Evolutionary conservation across 2,113 vertebrate genomes (phyloP), one percentile per base, ranked within the genome.

Genomic region (Ageneiosus marmoratus): DNA sequence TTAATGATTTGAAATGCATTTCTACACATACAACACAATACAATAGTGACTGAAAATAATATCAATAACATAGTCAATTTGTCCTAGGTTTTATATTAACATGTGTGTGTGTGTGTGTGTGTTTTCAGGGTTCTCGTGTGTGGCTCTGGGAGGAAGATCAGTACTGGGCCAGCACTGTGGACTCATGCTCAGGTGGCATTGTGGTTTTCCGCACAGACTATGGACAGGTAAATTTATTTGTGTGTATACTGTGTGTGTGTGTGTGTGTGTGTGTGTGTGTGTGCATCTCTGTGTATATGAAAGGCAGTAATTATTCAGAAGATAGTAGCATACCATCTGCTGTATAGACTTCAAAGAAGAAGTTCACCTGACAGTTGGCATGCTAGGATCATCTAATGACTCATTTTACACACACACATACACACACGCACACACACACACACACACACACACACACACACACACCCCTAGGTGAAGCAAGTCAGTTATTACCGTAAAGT

Each of bases 71-170:
- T n/a, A n/a, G n/a, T n/a, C n/a, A n/a, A n/a, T n/a, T n/a, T n/a
- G n/a, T n/a, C n/a, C n/a, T n/a, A n/a, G n/a, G 44, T 16, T 46
- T 27, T 48, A 46, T 27, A 29, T 34, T 37, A 22, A 37, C 12
- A 55, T 53, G 48, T 75, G 41, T 50, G 16, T 78, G 56, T 63
- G 13, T 85, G 20, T 37, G 34, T 78, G 46, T 82, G 13, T 69
- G 13, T 74, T 1, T 91, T 13, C 92, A 99, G 97, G 97, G 98
- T 2, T 92, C 95, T 32, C 95, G 95, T 7, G 96, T 99, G 84
- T 99, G 98, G 98, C 88, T 99, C 83, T 90, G 94, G 91, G 97
- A 98, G 92, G 96, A 97, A 75, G 95, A 95, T 46, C 97, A 96
- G 90, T 94, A 95, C 87, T 95, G 96, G 76, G 96, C 98, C 86